A percentile compares a stretch with the other conserved stretches of the same genome.
phyloP scores from a whole-genome alignment of 2,888 invertebrate species.

The Diplazon laetatorius region DNA sequence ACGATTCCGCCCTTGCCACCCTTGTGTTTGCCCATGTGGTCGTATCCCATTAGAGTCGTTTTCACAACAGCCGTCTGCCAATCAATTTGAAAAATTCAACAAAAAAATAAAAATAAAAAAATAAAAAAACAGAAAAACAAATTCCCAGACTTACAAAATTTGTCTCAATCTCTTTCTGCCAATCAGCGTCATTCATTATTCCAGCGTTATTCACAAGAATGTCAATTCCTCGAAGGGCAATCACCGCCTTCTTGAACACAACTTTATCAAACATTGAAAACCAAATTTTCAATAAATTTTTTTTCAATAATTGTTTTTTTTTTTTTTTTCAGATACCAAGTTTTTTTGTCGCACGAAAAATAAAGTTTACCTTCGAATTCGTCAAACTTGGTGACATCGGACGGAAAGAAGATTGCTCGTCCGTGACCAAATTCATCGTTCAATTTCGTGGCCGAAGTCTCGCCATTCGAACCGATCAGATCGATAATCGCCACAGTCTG shows the following conservation, averaged over 20 bases:
- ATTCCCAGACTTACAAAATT: slow-evolving; percentile 79
- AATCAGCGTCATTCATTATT: slow-evolving; percentile 73
- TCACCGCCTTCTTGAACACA: slow-evolving; percentile 81
- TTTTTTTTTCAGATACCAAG: not conserved
- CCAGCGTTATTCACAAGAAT: slow-evolving; percentile 83
- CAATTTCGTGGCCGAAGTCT: slow-evolving; percentile 81
- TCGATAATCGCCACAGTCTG: slow-evolving; percentile 80
- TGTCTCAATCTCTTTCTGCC: slow-evolving; percentile 76
- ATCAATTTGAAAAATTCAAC: slow-evolving; percentile 20
- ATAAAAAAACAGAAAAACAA: too few relatives aligned
- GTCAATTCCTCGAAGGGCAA: slow-evolving; percentile 82
- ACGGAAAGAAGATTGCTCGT: slow-evolving; percentile 83
- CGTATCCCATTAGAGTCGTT: slow-evolving; percentile 80
- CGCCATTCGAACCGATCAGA: slow-evolving; percentile 79
- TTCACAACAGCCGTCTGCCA: slow-evolving; percentile 80
- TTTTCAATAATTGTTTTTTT: not conserved
- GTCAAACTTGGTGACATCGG: slow-evolving; percentile 83
- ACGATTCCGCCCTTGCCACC: slow-evolving; percentile 85
- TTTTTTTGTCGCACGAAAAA: too few relatives aligned
- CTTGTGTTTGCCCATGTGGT: slow-evolving; percentile 82
- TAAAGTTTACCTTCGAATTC: slow-evolving; percentile 83
- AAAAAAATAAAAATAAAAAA: not conserved
- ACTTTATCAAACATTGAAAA: slow-evolving; percentile 71
- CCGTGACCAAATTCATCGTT: slow-evolving; percentile 82
- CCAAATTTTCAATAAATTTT: slow-evolving; percentile 48